Conservation (phyloP, 2,888 invertebrate genomes). For the Unio delphinus region DNA sequence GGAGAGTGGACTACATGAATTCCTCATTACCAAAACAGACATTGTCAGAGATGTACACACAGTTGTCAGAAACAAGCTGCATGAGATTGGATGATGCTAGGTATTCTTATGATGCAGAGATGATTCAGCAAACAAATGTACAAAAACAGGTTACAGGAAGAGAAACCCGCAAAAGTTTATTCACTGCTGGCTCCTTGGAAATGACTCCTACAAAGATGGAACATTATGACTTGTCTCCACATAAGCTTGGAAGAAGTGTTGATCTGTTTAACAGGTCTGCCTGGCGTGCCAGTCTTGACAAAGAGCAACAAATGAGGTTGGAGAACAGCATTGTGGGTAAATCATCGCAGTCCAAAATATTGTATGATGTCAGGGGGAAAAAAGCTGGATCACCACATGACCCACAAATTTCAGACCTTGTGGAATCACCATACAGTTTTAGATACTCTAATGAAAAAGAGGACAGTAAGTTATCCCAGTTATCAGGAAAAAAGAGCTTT, state of each 20-base stretch:
- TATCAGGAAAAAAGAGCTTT: no score
- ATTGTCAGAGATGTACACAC: slow-evolving; percentile 14
- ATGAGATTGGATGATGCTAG: neutral
- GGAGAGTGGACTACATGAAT: slow-evolving; percentile 28
- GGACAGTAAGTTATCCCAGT: neutral
- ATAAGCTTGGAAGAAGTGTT: slow-evolving; percentile 29
- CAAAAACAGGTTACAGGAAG: no score
- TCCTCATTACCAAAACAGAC: slow-evolving; percentile 9
- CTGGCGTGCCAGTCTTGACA: slow-evolving; percentile 34
- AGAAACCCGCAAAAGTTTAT: neutral
- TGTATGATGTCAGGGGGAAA: no score
- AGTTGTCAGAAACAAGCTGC: slow-evolving; percentile 6
- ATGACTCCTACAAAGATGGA: slow-evolving; percentile 23
- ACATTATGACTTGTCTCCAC: slow-evolving; percentile 30
- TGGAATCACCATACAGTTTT: slow-evolving; percentile 22
- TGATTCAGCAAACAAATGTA: no score
- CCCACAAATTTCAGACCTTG: neutral
- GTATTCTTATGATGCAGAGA: no score
- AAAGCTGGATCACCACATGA: no score
- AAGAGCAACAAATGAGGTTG: slow-evolving; percentile 17
- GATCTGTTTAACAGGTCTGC: slow-evolving; percentile 33
- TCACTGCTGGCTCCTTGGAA: neutral
- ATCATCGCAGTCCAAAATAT: no score
- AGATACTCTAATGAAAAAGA: slow-evolving; percentile 2
- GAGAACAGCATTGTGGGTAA: no score